These are phyloP conservation scores for Drosophila falleni DNA, from an alignment of 2,888 invertebrate species.

Conservation along the genomic window DNA sequence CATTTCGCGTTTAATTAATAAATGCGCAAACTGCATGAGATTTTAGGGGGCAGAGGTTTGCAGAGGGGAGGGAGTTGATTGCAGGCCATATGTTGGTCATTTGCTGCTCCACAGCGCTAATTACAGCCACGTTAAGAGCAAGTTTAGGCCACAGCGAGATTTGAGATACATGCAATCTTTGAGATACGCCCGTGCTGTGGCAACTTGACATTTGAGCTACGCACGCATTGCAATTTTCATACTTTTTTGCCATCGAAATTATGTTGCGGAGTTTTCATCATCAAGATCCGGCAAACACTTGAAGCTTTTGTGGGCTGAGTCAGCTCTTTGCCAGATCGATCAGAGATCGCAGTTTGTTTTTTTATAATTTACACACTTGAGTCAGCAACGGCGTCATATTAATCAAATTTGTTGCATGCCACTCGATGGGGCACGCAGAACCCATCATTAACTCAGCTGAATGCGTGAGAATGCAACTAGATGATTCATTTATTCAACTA, in stretches of 20 bases:
- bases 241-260: constrained; percentile 24
- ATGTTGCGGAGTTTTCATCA: constrained; percentile 43
- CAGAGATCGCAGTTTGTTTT: constrained; percentile 3
- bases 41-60: neutral
- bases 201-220: constrained; percentile 67
- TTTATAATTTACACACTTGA: constrained; percentile 56
- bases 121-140: constrained; percentile 56
- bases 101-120: constrained; percentile 55
- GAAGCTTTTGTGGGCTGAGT: constrained; percentile 9
- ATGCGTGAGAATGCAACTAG: constrained; percentile 63
- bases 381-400: constrained; percentile 31
- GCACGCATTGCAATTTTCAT: constrained; percentile 46
- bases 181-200: constrained; percentile 33
- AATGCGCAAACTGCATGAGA: constrained; percentile 51
- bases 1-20: constrained; percentile 69
- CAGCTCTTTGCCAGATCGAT: constrained; percentile 38
- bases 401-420: constrained; percentile 57
- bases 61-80: constrained; percentile 3
- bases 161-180: constrained; percentile 1
- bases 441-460: constrained; percentile 61
- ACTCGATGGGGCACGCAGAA: constrained; percentile 34
- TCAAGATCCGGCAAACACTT: constrained; percentile 44
- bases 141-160: constrained; percentile 32
- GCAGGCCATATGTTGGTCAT: constrained; percentile 1
- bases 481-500: constrained; percentile 25